Percentiles rank a stretch among this genome's conserved stretches.
These are phyloP conservation scores for Halocynthia roretzi DNA, from an alignment of 23 tunicate genomes.

Conservation along the genomic window DNA sequence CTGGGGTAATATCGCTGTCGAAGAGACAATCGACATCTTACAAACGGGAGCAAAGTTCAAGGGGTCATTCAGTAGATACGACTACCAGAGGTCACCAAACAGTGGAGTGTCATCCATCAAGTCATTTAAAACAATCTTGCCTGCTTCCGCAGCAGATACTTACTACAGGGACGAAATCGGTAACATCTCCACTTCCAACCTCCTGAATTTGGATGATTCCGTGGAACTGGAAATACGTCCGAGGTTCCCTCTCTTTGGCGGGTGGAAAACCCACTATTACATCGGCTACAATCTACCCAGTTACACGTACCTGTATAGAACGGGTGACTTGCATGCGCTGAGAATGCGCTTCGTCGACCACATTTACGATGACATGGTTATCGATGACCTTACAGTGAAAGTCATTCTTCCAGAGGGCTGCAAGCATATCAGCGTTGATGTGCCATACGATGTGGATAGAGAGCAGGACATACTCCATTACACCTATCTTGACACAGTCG, in stretches of 20 bases:
- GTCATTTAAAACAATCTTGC: constrained; percentile 83
- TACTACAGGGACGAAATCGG: constrained; percentile 99
- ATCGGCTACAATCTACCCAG: constrained; percentile 95
- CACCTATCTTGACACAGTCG: constrained; percentile 94
- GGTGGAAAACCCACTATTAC: constrained; percentile 95
- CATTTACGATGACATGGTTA: constrained; percentile 76
- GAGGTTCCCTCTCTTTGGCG: constrained; percentile 96
- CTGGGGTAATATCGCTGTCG: constrained; percentile 98
- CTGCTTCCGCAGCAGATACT: constrained; percentile 82
- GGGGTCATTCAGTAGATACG: constrained; percentile 95
- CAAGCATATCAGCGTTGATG: constrained; percentile 60
- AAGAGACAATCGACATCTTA: constrained; percentile 61
- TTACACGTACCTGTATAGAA: constrained; percentile 70
- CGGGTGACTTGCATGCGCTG: constrained; percentile 69
- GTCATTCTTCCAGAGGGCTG: constrained; percentile 90
- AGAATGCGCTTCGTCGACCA: constrained; percentile 90
- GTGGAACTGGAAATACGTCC: constrained; percentile 96
- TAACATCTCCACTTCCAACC: constrained; percentile 92
- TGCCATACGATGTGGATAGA: constrained; percentile 68
- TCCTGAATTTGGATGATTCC: constrained; percentile 48
- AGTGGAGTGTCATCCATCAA: constrained; percentile 82
- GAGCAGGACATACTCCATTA: constrained; percentile 61
- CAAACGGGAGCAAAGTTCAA: constrained; percentile 93
- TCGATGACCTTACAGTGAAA: constrained; percentile 79
- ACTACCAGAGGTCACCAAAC: constrained; percentile 85